Evolutionary conservation across 2,888 invertebrate species (phyloP).

Genomic region (Sarcophaga caerulescens): DNA sequence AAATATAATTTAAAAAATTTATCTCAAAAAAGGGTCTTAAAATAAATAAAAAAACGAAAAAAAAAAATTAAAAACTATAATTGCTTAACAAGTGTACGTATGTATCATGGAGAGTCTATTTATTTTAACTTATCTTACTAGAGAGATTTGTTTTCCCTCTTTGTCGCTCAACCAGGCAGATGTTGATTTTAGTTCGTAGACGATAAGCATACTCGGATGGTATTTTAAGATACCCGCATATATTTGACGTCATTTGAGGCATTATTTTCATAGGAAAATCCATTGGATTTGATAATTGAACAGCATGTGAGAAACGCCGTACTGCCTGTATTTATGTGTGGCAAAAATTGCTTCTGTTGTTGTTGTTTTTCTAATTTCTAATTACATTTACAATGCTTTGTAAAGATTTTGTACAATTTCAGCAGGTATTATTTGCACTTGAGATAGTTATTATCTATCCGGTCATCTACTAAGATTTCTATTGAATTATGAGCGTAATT

Average conservation of each 20-base stretch:
- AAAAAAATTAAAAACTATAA: constrained; percentile 39
- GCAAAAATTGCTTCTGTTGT: neutral
- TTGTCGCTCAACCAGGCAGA: constrained; percentile 28
- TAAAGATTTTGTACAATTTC: neutral
- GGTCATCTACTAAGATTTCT: too few species aligned
- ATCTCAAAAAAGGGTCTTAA: constrained; percentile 14
- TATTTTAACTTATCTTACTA: constrained; percentile 22
- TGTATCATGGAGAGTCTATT: neutral
- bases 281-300: constrained; percentile 47
- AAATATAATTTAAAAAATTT: constrained; percentile 18
- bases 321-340: neutral
- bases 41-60: neutral
- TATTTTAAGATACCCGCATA: too few species aligned
- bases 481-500: too few species aligned
- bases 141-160: constrained; percentile 9
- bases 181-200: constrained; percentile 10
- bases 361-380: constrained; percentile 9
- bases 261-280: neutral
- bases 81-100: constrained; percentile 41
- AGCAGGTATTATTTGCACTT: constrained; percentile 46
- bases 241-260: too few species aligned
- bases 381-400: neutral
- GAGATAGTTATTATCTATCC: constrained; percentile 15
- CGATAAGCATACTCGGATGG: constrained; percentile 47
- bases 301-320: constrained; percentile 46